phyloP scores from a whole-genome alignment of 2,888 invertebrate species.

The Fabriciana adippe region DNA sequence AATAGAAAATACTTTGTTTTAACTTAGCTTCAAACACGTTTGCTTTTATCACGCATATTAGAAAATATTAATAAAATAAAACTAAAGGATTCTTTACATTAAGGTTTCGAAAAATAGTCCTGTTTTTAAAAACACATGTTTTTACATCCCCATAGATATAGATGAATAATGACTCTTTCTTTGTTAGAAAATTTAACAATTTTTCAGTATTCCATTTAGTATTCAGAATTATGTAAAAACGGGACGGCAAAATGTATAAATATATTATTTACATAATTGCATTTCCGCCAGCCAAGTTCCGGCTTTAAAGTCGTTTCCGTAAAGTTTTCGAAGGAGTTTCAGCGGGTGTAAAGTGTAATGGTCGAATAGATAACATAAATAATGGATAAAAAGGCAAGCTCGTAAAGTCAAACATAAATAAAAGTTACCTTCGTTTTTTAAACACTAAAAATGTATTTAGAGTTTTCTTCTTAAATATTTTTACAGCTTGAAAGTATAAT shows the following conservation, averaged over 20 bases:
- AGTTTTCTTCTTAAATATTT: slow-evolving; percentile 7
- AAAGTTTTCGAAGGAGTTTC: slow-evolving; percentile 29
- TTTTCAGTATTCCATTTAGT: slow-evolving; percentile 3
- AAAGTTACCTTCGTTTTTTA: slow-evolving; percentile 28
- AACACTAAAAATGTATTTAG: slow-evolving; percentile 31
- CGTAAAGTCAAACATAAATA: slow-evolving; percentile 30
- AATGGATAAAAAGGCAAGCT: slow-evolving; percentile 31
- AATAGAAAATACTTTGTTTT: too few relatives aligned
- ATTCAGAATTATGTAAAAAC: slow-evolving; percentile 9
- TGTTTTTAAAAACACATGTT: too few relatives aligned
- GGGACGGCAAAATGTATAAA: slow-evolving; percentile 1
- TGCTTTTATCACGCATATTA: too few relatives aligned
- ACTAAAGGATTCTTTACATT: too few relatives aligned
- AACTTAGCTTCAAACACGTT: too few relatives aligned
- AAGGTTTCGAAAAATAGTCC: too few relatives aligned
- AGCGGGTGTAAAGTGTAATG: slow-evolving; percentile 32
- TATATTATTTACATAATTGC: slow-evolving; percentile 24
- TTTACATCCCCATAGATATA: background rate
- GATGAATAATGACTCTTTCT: background rate
- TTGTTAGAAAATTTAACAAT: slow-evolving; percentile 1
- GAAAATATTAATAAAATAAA: too few relatives aligned
- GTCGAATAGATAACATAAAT: slow-evolving; percentile 32
- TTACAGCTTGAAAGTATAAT: slow-evolving; percentile 2
- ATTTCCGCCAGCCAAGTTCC: slow-evolving; percentile 22
- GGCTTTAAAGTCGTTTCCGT: slow-evolving; percentile 25